phyloP scores from a whole-genome alignment of 2,888 invertebrate species.

The Melieria omissa region DNA sequence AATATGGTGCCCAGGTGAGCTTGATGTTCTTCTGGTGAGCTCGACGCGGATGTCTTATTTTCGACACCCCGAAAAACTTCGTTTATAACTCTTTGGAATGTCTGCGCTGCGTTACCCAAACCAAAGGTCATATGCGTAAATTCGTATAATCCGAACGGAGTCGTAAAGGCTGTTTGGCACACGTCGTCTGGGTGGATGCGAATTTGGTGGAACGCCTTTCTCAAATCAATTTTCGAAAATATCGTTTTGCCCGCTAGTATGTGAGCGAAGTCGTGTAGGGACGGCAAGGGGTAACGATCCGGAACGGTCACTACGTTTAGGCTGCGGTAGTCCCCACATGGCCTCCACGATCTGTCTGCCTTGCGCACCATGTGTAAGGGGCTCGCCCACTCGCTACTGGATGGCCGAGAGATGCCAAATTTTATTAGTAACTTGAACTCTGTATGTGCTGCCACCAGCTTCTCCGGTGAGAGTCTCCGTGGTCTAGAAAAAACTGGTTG shows the following conservation, averaged over 20 bases:
- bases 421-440: too few species aligned
- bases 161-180: constrained; percentile 57
- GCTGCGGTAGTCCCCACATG: too few species aligned
- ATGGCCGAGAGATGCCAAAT: too few species aligned
- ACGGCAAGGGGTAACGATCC: constrained; percentile 23
- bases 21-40: constrained; percentile 25
- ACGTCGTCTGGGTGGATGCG: constrained; percentile 42
- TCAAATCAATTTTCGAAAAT: constrained; percentile 44
- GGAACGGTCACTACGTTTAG: constrained; percentile 1
- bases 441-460: too few species aligned
- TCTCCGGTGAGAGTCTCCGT: too few species aligned
- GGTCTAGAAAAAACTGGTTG: too few species aligned
- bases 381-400: too few species aligned
- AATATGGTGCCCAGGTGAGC: constrained; percentile 20
- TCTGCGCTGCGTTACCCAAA: constrained; percentile 41
- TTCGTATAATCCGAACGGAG: constrained; percentile 50
- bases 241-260: background rate
- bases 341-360: too few species aligned
- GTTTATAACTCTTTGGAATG: constrained; percentile 38
- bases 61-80: constrained; percentile 37
- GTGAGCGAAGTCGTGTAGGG: background rate
- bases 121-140: constrained; percentile 40
- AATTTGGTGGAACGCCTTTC: constrained; percentile 49
- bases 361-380: too few species aligned
- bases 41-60: constrained; percentile 28